Evolutionary conservation across 2,888 invertebrate genomes (phyloP).

Genomic region (Mellilla xanthometata): DNA sequence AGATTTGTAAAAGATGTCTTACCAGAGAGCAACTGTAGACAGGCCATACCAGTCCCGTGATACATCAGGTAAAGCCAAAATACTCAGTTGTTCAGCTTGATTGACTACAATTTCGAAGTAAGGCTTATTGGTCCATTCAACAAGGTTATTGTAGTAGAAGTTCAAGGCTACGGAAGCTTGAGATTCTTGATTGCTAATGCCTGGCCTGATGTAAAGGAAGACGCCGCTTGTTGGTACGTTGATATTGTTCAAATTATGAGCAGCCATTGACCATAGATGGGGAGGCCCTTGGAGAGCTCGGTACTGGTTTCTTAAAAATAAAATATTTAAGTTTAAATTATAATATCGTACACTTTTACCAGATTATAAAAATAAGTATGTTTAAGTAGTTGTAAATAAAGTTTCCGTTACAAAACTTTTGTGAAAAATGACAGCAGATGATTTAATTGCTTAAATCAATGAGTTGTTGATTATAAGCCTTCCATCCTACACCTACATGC

Average conservation of each 20-base stretch:
- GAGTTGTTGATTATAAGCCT: no score
- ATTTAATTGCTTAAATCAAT: no score
- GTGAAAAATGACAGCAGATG: no score
- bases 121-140: slow-evolving; percentile 58
- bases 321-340: no score
- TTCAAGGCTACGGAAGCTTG: slow-evolving; percentile 57
- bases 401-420: no score
- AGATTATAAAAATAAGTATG: no score
- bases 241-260: slow-evolving; percentile 56
- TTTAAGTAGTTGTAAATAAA: no score
- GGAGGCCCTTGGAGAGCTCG: slow-evolving; percentile 49
- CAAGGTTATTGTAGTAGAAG: slow-evolving; percentile 47
- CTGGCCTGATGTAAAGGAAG: slow-evolving; percentile 46
- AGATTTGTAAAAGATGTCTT: slow-evolving; percentile 30
- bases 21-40: slow-evolving; percentile 69
- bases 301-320: slow-evolving; percentile 48
- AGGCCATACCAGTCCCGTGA: slow-evolving; percentile 60
- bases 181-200: slow-evolving; percentile 45
- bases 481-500: no score
- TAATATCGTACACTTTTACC: no score
- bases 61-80: slow-evolving; percentile 64
- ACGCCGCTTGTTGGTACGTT: slow-evolving; percentile 53
- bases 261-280: slow-evolving; percentile 63
- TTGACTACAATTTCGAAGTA: slow-evolving; percentile 53
- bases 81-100: slow-evolving; percentile 54